Evolutionary conservation across 2,888 invertebrate species (phyloP).

Genomic region (Hermaeophaga mercurialis): DNA sequence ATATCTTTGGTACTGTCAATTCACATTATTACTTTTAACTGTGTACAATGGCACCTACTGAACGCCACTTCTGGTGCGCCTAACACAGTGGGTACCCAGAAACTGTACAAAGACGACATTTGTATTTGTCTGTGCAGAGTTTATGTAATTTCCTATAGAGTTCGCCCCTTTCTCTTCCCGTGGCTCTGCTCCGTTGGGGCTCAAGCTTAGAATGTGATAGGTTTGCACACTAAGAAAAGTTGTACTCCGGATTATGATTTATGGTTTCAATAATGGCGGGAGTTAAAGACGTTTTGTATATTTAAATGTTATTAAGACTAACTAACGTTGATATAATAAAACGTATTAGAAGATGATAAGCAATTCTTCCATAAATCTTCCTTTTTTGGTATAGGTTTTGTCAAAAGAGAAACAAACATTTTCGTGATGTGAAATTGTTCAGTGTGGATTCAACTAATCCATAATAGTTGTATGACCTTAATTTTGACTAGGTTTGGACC

Average conservation of each 20-base stretch:
- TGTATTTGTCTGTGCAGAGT: slow-evolving; percentile 61
- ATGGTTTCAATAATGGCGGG: slow-evolving; percentile 7
- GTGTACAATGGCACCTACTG: slow-evolving; percentile 53
- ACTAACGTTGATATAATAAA: no score
- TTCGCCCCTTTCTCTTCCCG: slow-evolving; percentile 52
- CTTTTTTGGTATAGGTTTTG: no score
- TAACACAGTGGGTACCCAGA: slow-evolving; percentile 52
- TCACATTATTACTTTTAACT: slow-evolving; percentile 3
- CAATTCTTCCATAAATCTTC: no score
- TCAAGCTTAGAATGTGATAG: slow-evolving; percentile 51
- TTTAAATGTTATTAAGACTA: no score
- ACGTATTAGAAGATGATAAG: no score
- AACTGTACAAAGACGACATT: slow-evolving; percentile 60
- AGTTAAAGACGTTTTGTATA: no score
- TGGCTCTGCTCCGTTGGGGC: slow-evolving; percentile 52
- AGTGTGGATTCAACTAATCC: no score
- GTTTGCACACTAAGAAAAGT: slow-evolving; percentile 28
- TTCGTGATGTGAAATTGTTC: no score
- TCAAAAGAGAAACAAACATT: no score
- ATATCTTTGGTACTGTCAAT: background rate
- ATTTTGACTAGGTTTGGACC: no score
- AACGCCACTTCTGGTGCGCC: slow-evolving; percentile 50
- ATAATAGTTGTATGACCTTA: no score
- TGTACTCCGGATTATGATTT: slow-evolving; percentile 12
- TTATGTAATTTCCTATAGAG: slow-evolving; percentile 63